phyloP scores from a whole-genome alignment of 2,888 invertebrate genomes.

The Callinectes sapidus region DNA sequence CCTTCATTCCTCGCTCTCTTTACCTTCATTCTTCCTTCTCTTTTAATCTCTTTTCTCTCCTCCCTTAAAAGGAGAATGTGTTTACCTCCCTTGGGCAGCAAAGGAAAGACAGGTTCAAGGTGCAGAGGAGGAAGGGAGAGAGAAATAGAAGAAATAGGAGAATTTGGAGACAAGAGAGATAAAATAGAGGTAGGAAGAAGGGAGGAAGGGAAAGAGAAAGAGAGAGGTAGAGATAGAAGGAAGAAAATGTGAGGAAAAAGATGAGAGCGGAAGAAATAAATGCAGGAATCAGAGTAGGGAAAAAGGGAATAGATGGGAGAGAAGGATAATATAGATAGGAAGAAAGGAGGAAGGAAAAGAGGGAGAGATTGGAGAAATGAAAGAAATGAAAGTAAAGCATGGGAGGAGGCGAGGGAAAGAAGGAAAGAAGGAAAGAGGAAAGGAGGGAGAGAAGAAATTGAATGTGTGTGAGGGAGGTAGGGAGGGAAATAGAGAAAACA shows the following conservation, averaged over 20 bases:
- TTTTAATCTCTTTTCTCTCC: neutral
- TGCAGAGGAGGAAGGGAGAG: neutral
- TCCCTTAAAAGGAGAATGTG: neutral
- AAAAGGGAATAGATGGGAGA: too few relatives aligned
- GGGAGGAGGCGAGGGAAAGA: neutral
- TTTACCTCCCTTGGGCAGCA: neutral
- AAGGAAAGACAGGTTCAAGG: slow-evolving; percentile 28
- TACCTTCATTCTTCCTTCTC: neutral
- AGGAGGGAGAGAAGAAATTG: neutral
- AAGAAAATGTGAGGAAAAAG: too few relatives aligned
- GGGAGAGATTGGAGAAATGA: too few relatives aligned
- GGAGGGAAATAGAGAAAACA: neutral
- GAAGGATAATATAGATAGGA: too few relatives aligned
- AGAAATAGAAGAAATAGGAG: neutral
- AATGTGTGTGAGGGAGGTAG: neutral
- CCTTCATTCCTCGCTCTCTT: neutral
- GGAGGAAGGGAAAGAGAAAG: too few relatives aligned
- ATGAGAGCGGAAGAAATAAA: too few relatives aligned
- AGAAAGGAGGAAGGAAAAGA: too few relatives aligned
- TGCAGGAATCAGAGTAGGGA: too few relatives aligned
- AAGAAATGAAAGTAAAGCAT: too few relatives aligned
- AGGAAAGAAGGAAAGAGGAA: neutral
- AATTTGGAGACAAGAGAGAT: neutral
- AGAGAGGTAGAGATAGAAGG: too few relatives aligned
- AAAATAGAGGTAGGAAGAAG: neutral